Conservation (phyloP, 2,113 vertebrate genomes). For the Setophaga kirtlandii region DNA sequence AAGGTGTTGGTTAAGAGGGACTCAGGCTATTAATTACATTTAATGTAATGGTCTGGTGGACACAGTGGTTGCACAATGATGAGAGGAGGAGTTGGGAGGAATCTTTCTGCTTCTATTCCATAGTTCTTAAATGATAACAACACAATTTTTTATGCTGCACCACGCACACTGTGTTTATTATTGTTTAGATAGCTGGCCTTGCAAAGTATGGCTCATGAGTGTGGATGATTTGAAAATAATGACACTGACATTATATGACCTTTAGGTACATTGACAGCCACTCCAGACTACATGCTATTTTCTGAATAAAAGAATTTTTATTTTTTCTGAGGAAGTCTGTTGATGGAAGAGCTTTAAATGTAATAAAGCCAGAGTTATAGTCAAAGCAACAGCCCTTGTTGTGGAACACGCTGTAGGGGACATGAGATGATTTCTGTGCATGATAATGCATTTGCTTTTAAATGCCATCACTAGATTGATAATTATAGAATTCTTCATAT, state of each 20-base stretch:
- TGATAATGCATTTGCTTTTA: slow-evolving; percentile 67
- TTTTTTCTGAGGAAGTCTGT: neutral
- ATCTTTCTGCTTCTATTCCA: neutral
- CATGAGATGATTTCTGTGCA: slow-evolving; percentile 50
- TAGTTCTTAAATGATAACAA: neutral
- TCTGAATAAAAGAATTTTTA: neutral
- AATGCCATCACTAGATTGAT: slow-evolving; percentile 63
- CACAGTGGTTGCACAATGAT: neutral
- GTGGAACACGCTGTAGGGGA: slow-evolving; percentile 38
- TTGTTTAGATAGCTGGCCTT: neutral
- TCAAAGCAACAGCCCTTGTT: slow-evolving; percentile 37
- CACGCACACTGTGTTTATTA: neutral
- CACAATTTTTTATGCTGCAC: neutral
- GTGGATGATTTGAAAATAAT: slow-evolving; percentile 39
- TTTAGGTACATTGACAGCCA: slow-evolving; percentile 22
- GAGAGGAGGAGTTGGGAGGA: neutral
- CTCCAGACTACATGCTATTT: neutral
- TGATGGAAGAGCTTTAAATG: slow-evolving; percentile 34
- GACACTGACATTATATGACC: slow-evolving; percentile 39
- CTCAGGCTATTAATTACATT: neutral
- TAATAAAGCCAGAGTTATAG: slow-evolving; percentile 28
- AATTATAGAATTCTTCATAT: slow-evolving; percentile 74
- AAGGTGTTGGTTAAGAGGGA: neutral
- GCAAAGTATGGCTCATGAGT: neutral
- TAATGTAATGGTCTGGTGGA: neutral